Evolutionary conservation across 2,113 vertebrate genomes (phyloP).

Genomic region (Boleophthalmus pectinirostris): DNA sequence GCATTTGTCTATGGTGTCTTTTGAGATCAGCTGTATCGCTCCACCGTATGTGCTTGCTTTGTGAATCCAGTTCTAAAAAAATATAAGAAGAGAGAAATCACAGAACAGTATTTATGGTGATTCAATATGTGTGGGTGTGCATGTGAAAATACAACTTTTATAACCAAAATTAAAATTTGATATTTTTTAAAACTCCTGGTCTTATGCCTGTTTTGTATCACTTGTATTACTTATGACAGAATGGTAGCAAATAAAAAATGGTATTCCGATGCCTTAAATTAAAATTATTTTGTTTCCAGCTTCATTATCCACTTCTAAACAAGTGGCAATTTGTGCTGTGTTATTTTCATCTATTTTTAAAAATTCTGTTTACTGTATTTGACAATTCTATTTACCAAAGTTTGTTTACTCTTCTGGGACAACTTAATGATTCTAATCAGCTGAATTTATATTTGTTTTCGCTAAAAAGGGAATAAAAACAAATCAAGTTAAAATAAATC

Average conservation of each 20-base stretch:
- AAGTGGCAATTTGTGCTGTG: background rate
- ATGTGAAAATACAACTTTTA: constrained; percentile 86
- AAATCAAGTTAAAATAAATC: too few species aligned
- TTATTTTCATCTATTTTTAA: background rate
- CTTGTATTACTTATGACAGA: background rate
- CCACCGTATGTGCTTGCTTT: constrained; percentile 82
- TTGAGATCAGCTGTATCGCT: constrained; percentile 81
- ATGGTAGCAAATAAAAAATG: background rate
- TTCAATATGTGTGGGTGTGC: constrained; percentile 87
- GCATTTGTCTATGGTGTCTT: constrained; percentile 89
- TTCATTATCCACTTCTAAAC: background rate
- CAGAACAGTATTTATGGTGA: constrained; percentile 83
- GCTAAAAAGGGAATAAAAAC: background rate
- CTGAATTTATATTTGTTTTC: background rate
- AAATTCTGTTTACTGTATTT: background rate
- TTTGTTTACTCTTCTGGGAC: background rate
- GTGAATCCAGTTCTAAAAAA: constrained; percentile 75
- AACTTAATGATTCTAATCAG: background rate
- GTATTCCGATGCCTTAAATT: background rate
- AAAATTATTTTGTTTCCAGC: background rate
- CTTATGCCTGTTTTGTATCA: constrained; percentile 8
- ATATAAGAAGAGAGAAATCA: constrained; percentile 55
- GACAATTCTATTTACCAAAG: background rate
- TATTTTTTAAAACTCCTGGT: constrained; percentile 82
- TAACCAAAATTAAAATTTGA: constrained; percentile 92